Percentiles rank a stretch among this genome's conserved stretches.
phyloP scores from a whole-genome alignment of 2,113 vertebrate genomes.

The Parus major region DNA sequence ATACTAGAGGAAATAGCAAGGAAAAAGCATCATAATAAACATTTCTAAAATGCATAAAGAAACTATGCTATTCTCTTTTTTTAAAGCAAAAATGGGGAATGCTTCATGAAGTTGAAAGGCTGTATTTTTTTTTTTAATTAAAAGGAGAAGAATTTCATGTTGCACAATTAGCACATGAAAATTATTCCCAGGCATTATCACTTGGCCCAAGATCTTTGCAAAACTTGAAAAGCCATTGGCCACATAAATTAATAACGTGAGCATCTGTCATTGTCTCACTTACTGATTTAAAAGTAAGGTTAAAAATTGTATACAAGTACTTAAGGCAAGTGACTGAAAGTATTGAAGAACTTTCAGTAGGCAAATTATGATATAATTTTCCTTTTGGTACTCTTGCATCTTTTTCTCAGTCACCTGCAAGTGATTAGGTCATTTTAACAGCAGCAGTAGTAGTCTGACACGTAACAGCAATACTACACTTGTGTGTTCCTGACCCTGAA shows the following conservation, averaged over 20 bases:
- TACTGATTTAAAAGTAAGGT: not conserved
- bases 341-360: not conserved
- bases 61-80: not conserved
- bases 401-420: constrained; percentile 35
- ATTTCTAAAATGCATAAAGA: not conserved
- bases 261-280: not conserved
- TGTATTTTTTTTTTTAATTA: not conserved
- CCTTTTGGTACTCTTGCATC: not conserved
- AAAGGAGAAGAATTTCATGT: not conserved
- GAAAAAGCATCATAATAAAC: not conserved
- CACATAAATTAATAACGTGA: not conserved
- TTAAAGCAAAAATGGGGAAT: not conserved
- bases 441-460: constrained; percentile 19
- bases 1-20: not conserved
- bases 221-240: not conserved
- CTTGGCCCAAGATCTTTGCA: not conserved
- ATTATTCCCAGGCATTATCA: constrained; percentile 7
- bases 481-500: constrained; percentile 43
- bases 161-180: not conserved
- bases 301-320: not conserved
- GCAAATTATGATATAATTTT: not conserved
- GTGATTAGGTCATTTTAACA: constrained; percentile 6
- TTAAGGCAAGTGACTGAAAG: not conserved
- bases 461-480: not conserved
- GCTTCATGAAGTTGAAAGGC: not conserved